Conservation (phyloP, 1,140 invertebrate species). For the Leptinotarsa lineolata region DNA sequence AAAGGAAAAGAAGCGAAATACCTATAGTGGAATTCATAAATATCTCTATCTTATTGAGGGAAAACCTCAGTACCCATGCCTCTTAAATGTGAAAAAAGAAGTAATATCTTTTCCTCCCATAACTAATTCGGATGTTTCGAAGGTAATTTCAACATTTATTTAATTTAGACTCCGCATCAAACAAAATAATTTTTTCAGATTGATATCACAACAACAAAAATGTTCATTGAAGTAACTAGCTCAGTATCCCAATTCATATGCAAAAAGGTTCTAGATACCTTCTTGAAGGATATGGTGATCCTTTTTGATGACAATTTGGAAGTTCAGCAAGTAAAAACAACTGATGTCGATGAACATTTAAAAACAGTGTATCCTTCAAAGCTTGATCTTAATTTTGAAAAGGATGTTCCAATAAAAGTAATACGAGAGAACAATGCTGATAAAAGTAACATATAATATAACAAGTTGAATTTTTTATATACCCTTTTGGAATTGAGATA, state of each 20-base stretch:
- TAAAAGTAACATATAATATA: too few species aligned
- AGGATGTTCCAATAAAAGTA: constrained; percentile 42
- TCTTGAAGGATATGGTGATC: constrained; percentile 67
- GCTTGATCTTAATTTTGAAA: constrained; percentile 67
- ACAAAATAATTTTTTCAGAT: constrained; percentile 57
- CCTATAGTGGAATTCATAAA: constrained; percentile 80
- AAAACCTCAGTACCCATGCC: constrained; percentile 71
- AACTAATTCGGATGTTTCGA: constrained; percentile 79
- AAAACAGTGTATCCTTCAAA: constrained; percentile 79
- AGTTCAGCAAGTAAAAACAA: constrained; percentile 72
- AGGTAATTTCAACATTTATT: constrained; percentile 58
- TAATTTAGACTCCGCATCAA: not conserved
- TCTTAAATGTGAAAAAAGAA: constrained; percentile 64
- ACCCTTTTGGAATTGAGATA: too few species aligned
- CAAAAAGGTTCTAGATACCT: constrained; percentile 70
- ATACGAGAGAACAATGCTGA: constrained; percentile 39
- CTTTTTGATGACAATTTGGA: constrained; percentile 59
- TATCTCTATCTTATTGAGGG: constrained; percentile 79
- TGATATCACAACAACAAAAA: constrained; percentile 65
- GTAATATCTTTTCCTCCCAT: constrained; percentile 85
- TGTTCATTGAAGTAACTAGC: constrained; percentile 81
- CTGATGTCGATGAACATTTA: constrained; percentile 70
- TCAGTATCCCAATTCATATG: constrained; percentile 67
- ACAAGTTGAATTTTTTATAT: too few species aligned
- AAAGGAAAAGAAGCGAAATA: constrained; percentile 80